Base-by-base conservation (phyloP, 35 echinoderm and acorn worm species). In the Strongylocentrotus purpuratus region DNA sequence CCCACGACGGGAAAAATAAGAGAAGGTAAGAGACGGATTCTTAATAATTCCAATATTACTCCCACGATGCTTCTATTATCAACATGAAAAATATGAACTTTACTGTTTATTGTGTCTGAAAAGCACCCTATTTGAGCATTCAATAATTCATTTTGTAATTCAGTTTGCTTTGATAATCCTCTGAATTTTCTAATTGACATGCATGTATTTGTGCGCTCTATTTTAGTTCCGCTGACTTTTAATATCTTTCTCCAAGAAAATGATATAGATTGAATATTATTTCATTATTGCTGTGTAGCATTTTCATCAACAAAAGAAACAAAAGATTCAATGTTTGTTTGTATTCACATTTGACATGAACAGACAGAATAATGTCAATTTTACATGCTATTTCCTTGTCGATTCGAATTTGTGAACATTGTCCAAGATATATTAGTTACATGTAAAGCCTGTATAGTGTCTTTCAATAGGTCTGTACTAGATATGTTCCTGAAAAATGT, bases 1-100 rank as follows among this genome's bases (percentile, higher is more conserved):
- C 97, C 97, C 86, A 95, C 97, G 9, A 96, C 97, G 10, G 97
- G 97, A 10, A 94, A 95, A 94, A 98, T 98, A 35, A 96, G 95
- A 92, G 97, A 98, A 98, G 96, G 97, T 98, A 94, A 94, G 87
- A 45, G 12, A 89, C 45, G 12, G 32, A 46, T 78, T 78, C 7
- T 78, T 7, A 3, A 78, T 71, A 71, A 25, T 78, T 7, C 6
- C 20, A 78, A 1, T 78, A 28, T 18, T 28, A 78, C 65, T 78
- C 65, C 20, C 6, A 78, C 5, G 20, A 78, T 22, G 65, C 65
- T 78, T 78, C 11, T 13, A 15, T 55, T 55, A 55, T 11, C 11
- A 55, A 55, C 22, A 78, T 78, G 65, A 28, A 78, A 78, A 78
- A n/a, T 0, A 78, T 78, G 28, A 78, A 78, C 65, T 78, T 78